Percentiles rank a stretch among this genome's conserved stretches.
Conservation (phyloP, 2,797 vertebrate genomes). For the Loris lydekkerianus region DNA sequence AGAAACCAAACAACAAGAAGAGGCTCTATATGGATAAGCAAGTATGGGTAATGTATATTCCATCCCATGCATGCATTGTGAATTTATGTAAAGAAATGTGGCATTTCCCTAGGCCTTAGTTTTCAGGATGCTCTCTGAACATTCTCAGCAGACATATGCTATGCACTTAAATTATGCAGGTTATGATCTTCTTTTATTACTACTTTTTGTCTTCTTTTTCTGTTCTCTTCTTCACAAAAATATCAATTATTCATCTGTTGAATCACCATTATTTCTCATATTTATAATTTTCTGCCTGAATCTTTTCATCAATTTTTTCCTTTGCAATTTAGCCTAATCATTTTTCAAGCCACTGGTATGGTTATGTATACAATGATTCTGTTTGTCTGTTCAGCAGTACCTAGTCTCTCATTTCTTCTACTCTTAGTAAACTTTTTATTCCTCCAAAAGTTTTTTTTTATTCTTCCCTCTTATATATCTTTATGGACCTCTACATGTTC, state of each 20-base stretch:
- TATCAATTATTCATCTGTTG: background rate
- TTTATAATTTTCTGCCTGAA: slow-evolving; percentile 11
- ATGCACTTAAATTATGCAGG: background rate
- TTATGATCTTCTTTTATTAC: background rate
- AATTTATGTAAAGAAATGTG: background rate
- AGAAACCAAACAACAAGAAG: background rate
- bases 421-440: background rate
- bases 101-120: background rate
- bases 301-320: background rate
- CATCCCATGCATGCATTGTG: background rate
- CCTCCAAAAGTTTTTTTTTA: background rate
- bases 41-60: background rate
- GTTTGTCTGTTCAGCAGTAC: background rate
- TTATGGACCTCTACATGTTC: background rate
- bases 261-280: background rate
- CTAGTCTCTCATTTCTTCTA: background rate
- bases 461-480: background rate
- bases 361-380: background rate
- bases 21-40: background rate
- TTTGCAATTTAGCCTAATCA: slow-evolving; percentile 1
- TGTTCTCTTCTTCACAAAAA: background rate
- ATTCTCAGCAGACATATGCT: background rate
- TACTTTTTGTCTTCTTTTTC: background rate
- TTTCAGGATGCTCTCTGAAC: background rate
- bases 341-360: slow-evolving; percentile 28